These are phyloP conservation scores for Grammomys surdaster DNA, from an alignment of 2,113 vertebrate species.

Conservation along the genomic window DNA sequence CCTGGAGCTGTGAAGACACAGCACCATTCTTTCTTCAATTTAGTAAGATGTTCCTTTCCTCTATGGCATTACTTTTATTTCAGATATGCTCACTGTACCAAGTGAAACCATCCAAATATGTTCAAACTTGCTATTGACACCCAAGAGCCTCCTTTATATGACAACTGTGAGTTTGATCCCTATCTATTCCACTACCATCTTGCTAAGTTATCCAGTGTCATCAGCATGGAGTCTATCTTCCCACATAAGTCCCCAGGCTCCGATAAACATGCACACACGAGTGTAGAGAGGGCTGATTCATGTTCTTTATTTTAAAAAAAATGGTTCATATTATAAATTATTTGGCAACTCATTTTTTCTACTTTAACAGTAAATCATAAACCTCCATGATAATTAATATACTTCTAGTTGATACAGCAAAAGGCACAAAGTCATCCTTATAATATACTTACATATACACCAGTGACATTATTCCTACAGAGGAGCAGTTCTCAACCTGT, in stretches of 20 bases:
- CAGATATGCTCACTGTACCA: neutral
- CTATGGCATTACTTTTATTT: constrained; percentile 17
- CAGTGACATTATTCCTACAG: neutral
- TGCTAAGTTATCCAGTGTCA: neutral
- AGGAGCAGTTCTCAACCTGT: neutral
- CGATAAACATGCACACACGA: neutral
- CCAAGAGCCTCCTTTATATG: neutral
- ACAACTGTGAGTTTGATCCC: neutral
- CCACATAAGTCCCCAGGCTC: neutral
- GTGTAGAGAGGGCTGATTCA: neutral
- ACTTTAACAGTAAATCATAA: constrained; percentile 14
- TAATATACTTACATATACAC: neutral
- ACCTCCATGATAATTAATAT: constrained; percentile 6
- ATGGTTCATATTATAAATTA: constrained; percentile 19
- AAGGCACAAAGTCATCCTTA: neutral
- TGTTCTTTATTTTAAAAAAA: neutral
- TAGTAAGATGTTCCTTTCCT: neutral
- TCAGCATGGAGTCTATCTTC: neutral
- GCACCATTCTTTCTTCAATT: neutral
- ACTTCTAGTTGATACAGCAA: neutral
- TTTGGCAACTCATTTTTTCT: neutral
- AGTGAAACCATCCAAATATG: neutral
- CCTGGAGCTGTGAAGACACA: neutral
- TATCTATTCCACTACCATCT: neutral
- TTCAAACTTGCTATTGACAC: neutral